These are phyloP conservation scores for Semotilus atromaculatus DNA, from an alignment of 2,797 vertebrate genomes.

Conservation along the genomic window DNA sequence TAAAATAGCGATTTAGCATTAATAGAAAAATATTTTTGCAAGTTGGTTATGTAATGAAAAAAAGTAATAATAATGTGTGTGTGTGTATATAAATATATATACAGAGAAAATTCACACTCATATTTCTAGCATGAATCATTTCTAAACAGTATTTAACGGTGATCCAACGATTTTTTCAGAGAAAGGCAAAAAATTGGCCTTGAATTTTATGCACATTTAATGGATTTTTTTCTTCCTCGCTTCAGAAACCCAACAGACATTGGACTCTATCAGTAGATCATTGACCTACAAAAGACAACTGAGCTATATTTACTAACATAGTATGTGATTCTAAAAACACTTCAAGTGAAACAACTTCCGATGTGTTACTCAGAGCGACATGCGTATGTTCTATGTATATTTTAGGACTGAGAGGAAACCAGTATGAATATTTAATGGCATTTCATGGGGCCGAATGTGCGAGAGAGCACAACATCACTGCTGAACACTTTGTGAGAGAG, in stretches of 20 bases:
- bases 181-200: neutral
- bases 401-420: slow-evolving; percentile 29
- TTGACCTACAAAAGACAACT: neutral
- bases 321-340: slow-evolving; percentile 3
- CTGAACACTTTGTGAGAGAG: slow-evolving; percentile 12
- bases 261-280: neutral
- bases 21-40: neutral
- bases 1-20: neutral
- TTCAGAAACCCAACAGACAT: neutral
- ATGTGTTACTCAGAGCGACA: neutral
- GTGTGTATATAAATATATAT: no score
- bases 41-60: neutral
- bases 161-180: no score
- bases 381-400: slow-evolving; percentile 41
- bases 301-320: slow-evolving; percentile 6
- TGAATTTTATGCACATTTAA: neutral
- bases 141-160: neutral
- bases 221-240: neutral
- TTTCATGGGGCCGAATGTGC: neutral
- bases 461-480: neutral
- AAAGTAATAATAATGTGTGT: no score
- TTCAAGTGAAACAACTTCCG: neutral
- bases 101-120: neutral
- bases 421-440: slow-evolving; percentile 42
- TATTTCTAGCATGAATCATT: neutral